These are phyloP conservation scores for Acleris laterana DNA, from an alignment of 2,888 invertebrate species.

Conservation along the genomic window DNA sequence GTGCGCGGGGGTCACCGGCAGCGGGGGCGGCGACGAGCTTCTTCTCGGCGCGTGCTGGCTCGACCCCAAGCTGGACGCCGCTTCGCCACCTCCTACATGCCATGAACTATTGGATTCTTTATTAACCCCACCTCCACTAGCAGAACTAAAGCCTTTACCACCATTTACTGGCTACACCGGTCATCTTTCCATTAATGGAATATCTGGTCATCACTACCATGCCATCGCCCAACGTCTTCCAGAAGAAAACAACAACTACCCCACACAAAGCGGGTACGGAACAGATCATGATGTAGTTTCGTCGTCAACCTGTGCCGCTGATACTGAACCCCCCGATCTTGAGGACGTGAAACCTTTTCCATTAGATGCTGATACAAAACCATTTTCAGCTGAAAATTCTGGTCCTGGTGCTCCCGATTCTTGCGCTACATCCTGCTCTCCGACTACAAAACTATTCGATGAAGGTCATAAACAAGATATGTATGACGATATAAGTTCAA, in stretches of 20 bases:
- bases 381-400: conserved; percentile 74
- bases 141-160: conserved; percentile 92
- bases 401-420: conserved; percentile 85
- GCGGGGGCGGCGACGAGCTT: conserved; percentile 87
- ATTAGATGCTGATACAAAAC: conserved; percentile 78
- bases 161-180: conserved; percentile 95
- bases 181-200: conserved; percentile 93
- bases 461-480: conserved; percentile 83
- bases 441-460: conserved; percentile 79
- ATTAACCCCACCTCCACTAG: conserved; percentile 87
- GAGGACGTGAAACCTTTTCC: conserved; percentile 86
- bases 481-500: conserved; percentile 90
- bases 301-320: conserved; percentile 88
- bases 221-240: conserved; percentile 91
- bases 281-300: conserved; percentile 89
- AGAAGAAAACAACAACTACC: conserved; percentile 89
- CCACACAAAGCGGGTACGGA: conserved; percentile 85
- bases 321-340: conserved; percentile 85
- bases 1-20: conserved; percentile 76
- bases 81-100: conserved; percentile 71
- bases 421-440: conserved; percentile 81
- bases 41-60: conserved; percentile 90
- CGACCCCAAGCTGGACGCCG: conserved; percentile 83
- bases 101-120: conserved; percentile 89
- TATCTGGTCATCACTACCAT: conserved; percentile 94